Evolutionary conservation across 1,140 invertebrate genomes (phyloP).

Genomic region (Popillia japonica): DNA sequence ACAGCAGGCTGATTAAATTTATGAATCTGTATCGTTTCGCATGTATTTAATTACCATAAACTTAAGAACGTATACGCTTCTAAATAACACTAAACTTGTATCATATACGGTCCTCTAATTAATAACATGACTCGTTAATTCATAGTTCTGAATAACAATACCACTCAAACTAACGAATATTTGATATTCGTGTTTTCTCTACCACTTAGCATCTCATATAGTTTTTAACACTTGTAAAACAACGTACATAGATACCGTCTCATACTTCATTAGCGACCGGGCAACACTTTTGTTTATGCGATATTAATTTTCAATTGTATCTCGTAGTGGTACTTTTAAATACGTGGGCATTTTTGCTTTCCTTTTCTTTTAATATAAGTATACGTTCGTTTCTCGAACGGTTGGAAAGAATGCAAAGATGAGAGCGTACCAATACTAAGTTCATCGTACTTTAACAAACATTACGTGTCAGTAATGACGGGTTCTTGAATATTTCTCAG

Average conservation of each 20-base stretch:
- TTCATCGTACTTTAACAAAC: constrained; percentile 28
- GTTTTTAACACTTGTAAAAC: constrained; percentile 6
- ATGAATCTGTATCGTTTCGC: not conserved
- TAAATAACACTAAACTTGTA: not conserved
- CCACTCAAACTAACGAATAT: constrained; percentile 7
- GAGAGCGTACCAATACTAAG: constrained; percentile 20
- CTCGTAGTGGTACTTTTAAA: not conserved
- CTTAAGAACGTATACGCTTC: not conserved
- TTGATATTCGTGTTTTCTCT: constrained; percentile 2
- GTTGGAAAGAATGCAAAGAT: constrained; percentile 15
- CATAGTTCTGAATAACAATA: constrained; percentile 14
- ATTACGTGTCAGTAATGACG: constrained; percentile 32
- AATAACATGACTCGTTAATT: constrained; percentile 11
- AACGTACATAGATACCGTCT: not conserved
- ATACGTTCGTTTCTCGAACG: constrained; percentile 13
- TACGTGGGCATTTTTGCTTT: constrained; percentile 14
- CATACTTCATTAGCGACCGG: not conserved
- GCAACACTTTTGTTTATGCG: not conserved
- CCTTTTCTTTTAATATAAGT: constrained; percentile 12
- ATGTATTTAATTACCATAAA: not conserved
- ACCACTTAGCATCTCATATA: not conserved
- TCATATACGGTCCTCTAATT: not conserved
- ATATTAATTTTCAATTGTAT: constrained; percentile 1
- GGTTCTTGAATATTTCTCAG: constrained; percentile 25
- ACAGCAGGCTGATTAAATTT: not conserved